Evolutionary conservation across 2,888 invertebrate species (phyloP), one percentile per base, ranked within the genome.

Genomic region (Miltochrista miniata): DNA sequence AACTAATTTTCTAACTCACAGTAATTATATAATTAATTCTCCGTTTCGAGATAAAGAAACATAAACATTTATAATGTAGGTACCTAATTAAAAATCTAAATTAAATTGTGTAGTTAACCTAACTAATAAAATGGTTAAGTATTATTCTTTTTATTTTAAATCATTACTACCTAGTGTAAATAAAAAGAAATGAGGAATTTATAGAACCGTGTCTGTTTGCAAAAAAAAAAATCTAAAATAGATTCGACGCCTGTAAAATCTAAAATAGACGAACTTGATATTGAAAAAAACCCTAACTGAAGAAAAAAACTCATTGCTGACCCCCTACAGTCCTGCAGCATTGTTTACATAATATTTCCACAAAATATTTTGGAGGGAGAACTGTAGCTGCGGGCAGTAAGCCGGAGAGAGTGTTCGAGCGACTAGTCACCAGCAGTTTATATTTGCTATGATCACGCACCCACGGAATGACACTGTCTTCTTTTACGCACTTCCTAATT

Each of bases 401-500:
- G 65, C 61, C 66, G 69, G 66, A 67, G 75, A 69, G 73, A 71
- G 69, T 74, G 68, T 62, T 65, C 65, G 68, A 64, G 67, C 68
- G 69, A 11, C 48, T 45, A 56, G 54, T 59, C 60, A 59, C 53
- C 58, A 59, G 59, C 51, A 67, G 58, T 74, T 77, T 81, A 81
- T 85, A 85, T 86, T 81, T 81, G 76, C 73, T 73, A 64, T 65
- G 72, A 74, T 77, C 87, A 86, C 85, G 85, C 80, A 68, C 58
- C 59, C 64, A 58, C 64, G 55, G 74, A 63, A 72, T 85, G 82
- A 69, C 71, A 61, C 52, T 33, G 39, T 33, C 41, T 48, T 41
- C 56, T 56, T 63, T 65, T 72, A 76, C 80, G 78, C 77, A 75
- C 74, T 79, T 79, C 79, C 82, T 77, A 74, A 70, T 74, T 60